phyloP scores from a whole-genome alignment of 2,113 vertebrate genomes.

The Megaptera novaeangliae region DNA sequence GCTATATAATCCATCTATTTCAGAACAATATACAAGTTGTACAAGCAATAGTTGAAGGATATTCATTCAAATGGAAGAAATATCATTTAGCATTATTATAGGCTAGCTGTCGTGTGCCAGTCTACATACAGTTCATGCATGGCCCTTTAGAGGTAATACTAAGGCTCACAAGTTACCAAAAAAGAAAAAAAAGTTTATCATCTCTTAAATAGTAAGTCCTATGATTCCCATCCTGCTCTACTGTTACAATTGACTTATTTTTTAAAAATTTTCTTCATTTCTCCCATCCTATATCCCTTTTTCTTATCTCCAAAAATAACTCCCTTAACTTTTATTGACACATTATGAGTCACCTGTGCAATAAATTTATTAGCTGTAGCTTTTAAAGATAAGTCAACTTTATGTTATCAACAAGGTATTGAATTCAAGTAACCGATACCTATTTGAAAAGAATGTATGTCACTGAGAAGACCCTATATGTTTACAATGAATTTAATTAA shows the following conservation, averaged over 20 bases:
- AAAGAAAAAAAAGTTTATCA: neutral
- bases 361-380: conserved; percentile 23
- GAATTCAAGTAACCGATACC: neutral
- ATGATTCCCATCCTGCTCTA: neutral
- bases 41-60: neutral
- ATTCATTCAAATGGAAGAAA: neutral
- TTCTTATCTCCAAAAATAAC: neutral
- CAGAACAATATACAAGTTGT: neutral
- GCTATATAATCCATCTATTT: neutral
- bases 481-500: conserved; percentile 35
- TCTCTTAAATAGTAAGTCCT: neutral
- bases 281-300: neutral
- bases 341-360: neutral
- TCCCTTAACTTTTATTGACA: neutral
- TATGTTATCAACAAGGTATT: neutral
- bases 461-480: conserved; percentile 2
- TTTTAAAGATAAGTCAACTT: conserved; percentile 3
- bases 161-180: neutral
- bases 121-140: neutral
- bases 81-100: neutral
- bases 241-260: neutral
- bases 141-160: neutral
- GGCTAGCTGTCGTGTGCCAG: neutral
- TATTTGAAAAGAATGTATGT: neutral
- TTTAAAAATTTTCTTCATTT: neutral